Conservation (phyloP, 2,797 vertebrate species). For the Cirrhinus molitorella region DNA sequence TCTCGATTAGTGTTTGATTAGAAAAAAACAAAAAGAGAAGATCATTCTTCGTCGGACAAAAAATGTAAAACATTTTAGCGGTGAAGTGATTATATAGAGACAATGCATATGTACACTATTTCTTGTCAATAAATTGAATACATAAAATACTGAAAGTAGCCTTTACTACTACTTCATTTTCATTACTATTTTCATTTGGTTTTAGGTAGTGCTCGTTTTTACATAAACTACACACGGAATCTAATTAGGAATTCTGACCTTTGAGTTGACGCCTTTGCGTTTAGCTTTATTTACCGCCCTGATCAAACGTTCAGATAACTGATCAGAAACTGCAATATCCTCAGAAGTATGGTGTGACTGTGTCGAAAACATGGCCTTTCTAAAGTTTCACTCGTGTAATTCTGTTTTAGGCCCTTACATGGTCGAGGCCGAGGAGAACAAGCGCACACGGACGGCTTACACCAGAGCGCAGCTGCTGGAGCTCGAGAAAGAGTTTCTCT, state of each 20-base stretch:
- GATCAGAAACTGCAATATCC: not conserved
- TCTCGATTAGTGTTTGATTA: not conserved
- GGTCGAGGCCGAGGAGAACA: constrained; percentile 92
- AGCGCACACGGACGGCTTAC: constrained; percentile 95
- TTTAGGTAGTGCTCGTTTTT: too few species aligned
- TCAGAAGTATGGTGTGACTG: not conserved
- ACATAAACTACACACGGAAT: not conserved
- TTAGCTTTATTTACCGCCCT: not conserved
- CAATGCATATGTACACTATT: not conserved
- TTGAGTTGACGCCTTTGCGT: not conserved
- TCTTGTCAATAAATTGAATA: not conserved
- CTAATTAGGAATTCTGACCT: not conserved
- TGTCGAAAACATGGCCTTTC: not conserved
- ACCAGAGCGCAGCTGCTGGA: constrained; percentile 96
- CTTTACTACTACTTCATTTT: too few species aligned
- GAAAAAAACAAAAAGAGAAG: not conserved
- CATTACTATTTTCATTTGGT: too few species aligned
- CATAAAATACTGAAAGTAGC: too few species aligned
- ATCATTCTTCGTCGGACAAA: not conserved
- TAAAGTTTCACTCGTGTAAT: not conserved
- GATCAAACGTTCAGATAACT: not conserved
- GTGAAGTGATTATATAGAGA: not conserved
- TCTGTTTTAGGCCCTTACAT: constrained; percentile 83
- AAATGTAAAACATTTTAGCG: not conserved
- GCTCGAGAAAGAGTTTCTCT: constrained; percentile 97